Percentiles rank a stretch among this genome's conserved stretches.
Conservation (phyloP, 2,113 vertebrate species). For the Pagrus major region DNA sequence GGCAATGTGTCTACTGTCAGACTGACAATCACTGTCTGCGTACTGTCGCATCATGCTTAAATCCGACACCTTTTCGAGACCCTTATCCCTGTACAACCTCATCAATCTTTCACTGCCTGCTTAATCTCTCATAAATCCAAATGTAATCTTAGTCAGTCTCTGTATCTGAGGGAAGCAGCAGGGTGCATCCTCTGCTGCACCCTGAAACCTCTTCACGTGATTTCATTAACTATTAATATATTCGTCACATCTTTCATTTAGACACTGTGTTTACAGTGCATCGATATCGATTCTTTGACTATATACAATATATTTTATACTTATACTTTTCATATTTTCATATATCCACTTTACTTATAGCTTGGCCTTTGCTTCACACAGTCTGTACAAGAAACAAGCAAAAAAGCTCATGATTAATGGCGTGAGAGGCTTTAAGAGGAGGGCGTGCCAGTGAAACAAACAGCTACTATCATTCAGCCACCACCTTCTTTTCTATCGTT, state of each 20-base stretch:
- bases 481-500: background rate
- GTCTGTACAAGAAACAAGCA: constrained; percentile 4
- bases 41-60: background rate
- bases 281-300: background rate
- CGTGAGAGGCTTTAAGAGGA: background rate
- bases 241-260: background rate
- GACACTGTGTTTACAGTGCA: background rate
- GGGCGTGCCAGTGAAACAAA: background rate
- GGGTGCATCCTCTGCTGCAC: constrained; percentile 2
- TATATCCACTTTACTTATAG: background rate
- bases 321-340: background rate
- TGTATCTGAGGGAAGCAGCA: background rate
- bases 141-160: constrained; percentile 24
- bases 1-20: background rate
- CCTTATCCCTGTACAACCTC: constrained; percentile 1
- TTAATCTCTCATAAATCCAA: constrained; percentile 47
- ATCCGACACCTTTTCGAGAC: constrained; percentile 33
- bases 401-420: background rate
- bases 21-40: background rate
- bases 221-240: constrained; percentile 6
- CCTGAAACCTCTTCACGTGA: constrained; percentile 1
- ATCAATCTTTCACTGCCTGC: constrained; percentile 36
- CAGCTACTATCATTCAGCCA: background rate
- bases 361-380: background rate
- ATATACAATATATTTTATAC: background rate